Conservation (phyloP, 1,140 invertebrate species). For the Cheumatopsyche charites region DNA sequence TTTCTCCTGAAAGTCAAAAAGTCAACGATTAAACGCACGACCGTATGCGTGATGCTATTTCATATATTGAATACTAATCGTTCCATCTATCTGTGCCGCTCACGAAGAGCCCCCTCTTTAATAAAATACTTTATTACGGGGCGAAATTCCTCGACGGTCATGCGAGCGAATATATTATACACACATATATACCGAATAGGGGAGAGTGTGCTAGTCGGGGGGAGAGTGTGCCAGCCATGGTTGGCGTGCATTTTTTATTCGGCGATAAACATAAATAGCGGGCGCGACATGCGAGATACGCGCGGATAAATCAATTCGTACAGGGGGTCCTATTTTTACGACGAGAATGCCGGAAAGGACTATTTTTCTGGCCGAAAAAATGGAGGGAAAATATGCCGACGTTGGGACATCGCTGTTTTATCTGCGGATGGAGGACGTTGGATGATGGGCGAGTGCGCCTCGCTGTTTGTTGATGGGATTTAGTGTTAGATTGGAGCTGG, state of each 20-base stretch:
- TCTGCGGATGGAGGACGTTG: too few relatives aligned
- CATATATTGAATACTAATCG: slow-evolving; percentile 26
- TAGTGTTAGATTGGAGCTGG: too few relatives aligned
- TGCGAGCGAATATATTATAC: slow-evolving; percentile 29
- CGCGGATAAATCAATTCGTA: slow-evolving; percentile 31
- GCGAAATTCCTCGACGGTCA: slow-evolving; percentile 30
- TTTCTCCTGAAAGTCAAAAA: too few relatives aligned
- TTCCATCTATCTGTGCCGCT: slow-evolving; percentile 27
- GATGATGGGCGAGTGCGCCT: too few relatives aligned
- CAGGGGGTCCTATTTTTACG: background rate
- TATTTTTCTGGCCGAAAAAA: too few relatives aligned
- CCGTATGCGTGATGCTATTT: slow-evolving; percentile 25
- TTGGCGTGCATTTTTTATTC: slow-evolving; percentile 37
- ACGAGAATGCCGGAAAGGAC: background rate
- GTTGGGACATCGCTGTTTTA: too few relatives aligned
- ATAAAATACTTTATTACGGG: slow-evolving; percentile 36
- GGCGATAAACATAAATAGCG: slow-evolving; percentile 36
- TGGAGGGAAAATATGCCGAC: too few relatives aligned
- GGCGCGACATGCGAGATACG: slow-evolving; percentile 32
- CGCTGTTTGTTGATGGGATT: too few relatives aligned
- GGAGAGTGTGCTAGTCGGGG: background rate
- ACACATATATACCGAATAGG: too few relatives aligned
- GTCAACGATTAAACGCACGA: too few relatives aligned
- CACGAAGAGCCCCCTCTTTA: slow-evolving; percentile 27
- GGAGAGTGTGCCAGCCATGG: background rate